Evolutionary conservation across 2,888 invertebrate genomes (phyloP).

Genomic region (Rhagium mordax): DNA sequence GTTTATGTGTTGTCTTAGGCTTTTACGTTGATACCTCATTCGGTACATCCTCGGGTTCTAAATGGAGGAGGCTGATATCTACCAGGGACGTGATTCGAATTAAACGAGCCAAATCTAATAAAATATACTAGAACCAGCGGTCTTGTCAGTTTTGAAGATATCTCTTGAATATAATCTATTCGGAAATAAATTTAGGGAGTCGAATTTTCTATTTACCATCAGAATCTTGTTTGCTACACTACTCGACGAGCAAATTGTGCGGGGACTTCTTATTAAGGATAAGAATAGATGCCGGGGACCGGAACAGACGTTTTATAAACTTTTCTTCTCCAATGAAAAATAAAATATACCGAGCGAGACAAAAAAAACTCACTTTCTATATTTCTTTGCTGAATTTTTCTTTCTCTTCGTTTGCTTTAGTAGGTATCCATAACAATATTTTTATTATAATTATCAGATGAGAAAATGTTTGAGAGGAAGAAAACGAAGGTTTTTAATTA

Average conservation of each 20-base stretch:
- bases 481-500: no score
- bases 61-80: conserved; percentile 62
- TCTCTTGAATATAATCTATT: conserved; percentile 27
- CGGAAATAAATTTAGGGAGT: conserved; percentile 18
- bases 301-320: not conserved
- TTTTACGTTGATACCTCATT: conserved; percentile 63
- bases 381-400: no score
- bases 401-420: no score
- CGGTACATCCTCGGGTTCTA: conserved; percentile 61
- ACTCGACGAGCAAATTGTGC: not conserved
- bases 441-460: no score
- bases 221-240: conserved; percentile 3
- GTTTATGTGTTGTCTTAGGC: conserved; percentile 62
- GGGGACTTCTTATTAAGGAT: conserved; percentile 3
- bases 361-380: no score
- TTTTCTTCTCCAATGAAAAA: no score
- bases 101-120: conserved; percentile 62
- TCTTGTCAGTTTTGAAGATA: conserved; percentile 41
- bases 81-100: conserved; percentile 62
- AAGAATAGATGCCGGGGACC: conserved; percentile 7
- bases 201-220: conserved; percentile 24
- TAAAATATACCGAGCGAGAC: no score
- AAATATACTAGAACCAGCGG: conserved; percentile 56
- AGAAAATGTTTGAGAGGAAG: no score
- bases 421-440: no score